These are phyloP conservation scores for mouse (Mus musculus) DNA, from an alignment of 2,113 vertebrate genomes.

Conservation along the genomic window DNA sequence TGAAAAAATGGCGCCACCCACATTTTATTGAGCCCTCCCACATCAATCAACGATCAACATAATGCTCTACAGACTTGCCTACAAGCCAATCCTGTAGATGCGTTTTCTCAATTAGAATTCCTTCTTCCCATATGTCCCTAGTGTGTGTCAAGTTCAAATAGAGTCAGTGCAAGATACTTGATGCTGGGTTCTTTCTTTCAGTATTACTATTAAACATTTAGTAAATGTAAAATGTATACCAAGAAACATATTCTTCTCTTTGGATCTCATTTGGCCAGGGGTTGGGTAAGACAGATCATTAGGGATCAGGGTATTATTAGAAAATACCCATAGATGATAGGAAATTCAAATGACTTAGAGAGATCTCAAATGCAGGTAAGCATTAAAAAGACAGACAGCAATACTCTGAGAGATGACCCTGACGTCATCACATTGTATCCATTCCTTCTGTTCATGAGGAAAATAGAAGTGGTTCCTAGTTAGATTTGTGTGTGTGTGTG, in stretches of 20 bases:
- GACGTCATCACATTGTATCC: not conserved
- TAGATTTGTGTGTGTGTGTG: too few species aligned
- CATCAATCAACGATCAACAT: not conserved
- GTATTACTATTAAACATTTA: not conserved
- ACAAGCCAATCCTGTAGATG: not conserved
- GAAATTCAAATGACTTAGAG: not conserved
- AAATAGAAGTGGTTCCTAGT: not conserved
- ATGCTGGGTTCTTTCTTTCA: not conserved
- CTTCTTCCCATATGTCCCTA: not conserved
- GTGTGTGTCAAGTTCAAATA: not conserved
- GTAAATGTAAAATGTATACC: not conserved
- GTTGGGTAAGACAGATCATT: not conserved
- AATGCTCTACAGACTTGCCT: not conserved
- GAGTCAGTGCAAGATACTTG: not conserved
- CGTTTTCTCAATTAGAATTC: not conserved
- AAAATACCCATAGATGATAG: not conserved
- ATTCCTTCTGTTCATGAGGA: not conserved
- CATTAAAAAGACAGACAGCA: not conserved
- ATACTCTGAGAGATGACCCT: not conserved
- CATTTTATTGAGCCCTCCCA: not conserved
- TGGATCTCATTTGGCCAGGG: not conserved
- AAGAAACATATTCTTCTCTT: not conserved
- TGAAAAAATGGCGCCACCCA: not conserved
- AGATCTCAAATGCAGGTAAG: not conserved
- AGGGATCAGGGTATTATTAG: not conserved